Evolutionary conservation across 2,113 vertebrate species (phyloP).

Genomic region (Myanophis thanlyinensis): DNA sequence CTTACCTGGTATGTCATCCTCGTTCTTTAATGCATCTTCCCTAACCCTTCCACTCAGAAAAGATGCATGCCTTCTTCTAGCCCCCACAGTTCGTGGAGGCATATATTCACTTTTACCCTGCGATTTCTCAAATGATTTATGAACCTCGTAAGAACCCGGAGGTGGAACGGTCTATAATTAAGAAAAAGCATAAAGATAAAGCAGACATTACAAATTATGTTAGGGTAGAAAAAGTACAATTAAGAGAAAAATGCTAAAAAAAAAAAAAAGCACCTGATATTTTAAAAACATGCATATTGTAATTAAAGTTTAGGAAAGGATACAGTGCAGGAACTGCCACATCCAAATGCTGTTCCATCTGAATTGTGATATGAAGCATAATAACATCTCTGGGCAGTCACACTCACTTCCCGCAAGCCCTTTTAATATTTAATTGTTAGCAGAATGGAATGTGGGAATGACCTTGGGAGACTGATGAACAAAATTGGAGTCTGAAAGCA

Average conservation of each 20-base stretch:
- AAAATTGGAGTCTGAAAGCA: neutral
- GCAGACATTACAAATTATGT: neutral
- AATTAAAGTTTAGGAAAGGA: neutral
- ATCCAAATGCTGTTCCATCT: neutral
- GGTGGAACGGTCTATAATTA: slow-evolving; percentile 71
- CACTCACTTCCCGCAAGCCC: neutral
- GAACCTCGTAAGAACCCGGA: slow-evolving; percentile 74
- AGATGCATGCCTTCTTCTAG: slow-evolving; percentile 69
- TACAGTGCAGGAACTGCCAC: neutral
- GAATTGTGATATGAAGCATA: neutral
- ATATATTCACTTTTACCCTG: slow-evolving; percentile 56
- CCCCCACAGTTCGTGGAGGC: slow-evolving; percentile 61
- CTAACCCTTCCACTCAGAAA: slow-evolving; percentile 73
- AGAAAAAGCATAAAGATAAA: neutral
- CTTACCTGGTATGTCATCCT: slow-evolving; percentile 54
- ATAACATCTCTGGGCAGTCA: neutral
- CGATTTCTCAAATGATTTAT: slow-evolving; percentile 68
- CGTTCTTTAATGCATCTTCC: neutral
- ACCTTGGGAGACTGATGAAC: neutral
- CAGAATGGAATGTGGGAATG: neutral
- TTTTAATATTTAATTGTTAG: neutral
- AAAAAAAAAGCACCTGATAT: neutral
- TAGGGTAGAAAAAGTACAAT: neutral
- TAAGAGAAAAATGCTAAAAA: neutral
- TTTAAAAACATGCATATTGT: neutral